These are phyloP conservation scores for Synanthedon vespiformis DNA, from an alignment of 2,888 invertebrate species.

Conservation along the genomic window DNA sequence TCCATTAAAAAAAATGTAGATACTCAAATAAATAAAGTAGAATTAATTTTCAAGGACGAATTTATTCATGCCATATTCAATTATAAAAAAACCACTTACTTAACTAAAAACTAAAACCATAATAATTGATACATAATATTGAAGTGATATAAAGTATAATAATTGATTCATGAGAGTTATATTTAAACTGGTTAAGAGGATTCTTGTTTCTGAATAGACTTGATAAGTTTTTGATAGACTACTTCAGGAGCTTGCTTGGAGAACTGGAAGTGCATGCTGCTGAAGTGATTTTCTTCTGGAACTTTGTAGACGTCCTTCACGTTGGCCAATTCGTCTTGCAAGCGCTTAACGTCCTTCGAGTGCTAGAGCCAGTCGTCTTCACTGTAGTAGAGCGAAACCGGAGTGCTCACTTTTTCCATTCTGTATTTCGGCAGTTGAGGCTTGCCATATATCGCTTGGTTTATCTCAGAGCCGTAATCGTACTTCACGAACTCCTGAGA, in stretches of 20 bases:
- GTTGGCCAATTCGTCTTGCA: constrained; percentile 68
- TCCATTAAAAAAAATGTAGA: too few species aligned
- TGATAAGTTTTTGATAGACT: constrained; percentile 47
- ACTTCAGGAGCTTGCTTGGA: constrained; percentile 39
- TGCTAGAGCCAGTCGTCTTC: constrained; percentile 76
- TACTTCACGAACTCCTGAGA: constrained; percentile 44
- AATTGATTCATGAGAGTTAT: constrained; percentile 1
- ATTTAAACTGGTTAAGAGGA: too few species aligned
- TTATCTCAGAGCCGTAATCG: constrained; percentile 45
- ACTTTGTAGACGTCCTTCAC: constrained; percentile 67
- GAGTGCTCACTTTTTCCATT: constrained; percentile 41
- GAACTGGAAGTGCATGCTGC: constrained; percentile 54
- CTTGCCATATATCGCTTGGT: constrained; percentile 44
- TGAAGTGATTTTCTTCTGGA: constrained; percentile 55
- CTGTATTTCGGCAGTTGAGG: constrained; percentile 44
- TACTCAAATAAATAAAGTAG: too few species aligned
- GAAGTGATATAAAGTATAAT: constrained; percentile 7
- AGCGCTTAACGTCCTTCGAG: constrained; percentile 67
- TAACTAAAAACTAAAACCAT: constrained; percentile 11
- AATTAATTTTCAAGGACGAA: constrained; percentile 23
- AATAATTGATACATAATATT: constrained; percentile 6
- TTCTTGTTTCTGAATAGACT: constrained; percentile 28
- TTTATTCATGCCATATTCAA: constrained; percentile 20
- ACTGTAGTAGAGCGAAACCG: constrained; percentile 51
- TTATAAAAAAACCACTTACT: constrained; percentile 4